These are phyloP conservation scores for Petrocephalus microphthalmus DNA, from an alignment of 2,113 vertebrate species.

Conservation along the genomic window DNA sequence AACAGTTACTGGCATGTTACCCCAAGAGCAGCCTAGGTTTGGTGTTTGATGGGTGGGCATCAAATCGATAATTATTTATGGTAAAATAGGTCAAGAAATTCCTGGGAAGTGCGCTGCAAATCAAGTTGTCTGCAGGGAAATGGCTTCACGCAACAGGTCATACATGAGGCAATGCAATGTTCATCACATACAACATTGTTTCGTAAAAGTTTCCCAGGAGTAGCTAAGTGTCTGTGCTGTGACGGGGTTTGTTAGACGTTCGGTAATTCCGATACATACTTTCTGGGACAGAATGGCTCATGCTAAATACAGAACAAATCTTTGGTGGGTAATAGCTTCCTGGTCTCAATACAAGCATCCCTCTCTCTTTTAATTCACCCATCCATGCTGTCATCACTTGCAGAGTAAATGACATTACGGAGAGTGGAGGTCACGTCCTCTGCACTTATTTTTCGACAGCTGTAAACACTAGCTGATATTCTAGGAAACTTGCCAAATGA, in stretches of 20 bases:
- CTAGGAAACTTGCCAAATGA: neutral
- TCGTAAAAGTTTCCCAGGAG: neutral
- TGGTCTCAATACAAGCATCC: neutral
- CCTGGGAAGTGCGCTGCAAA: neutral
- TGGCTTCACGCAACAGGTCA: neutral
- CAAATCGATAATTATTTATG: neutral
- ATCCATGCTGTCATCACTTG: neutral
- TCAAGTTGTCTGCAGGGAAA: neutral
- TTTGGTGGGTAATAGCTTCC: neutral
- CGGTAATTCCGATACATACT: neutral
- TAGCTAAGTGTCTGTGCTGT: neutral
- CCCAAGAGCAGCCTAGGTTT: neutral
- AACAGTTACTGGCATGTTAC: neutral
- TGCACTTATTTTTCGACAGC: neutral
- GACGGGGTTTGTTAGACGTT: neutral
- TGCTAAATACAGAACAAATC: conserved; percentile 5
- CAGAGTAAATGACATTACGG: neutral
- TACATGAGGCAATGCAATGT: neutral
- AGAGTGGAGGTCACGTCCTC: neutral
- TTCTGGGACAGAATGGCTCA: neutral
- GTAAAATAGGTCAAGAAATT: neutral
- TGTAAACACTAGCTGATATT: neutral
- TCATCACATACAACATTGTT: neutral
- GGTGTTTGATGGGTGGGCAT: neutral
- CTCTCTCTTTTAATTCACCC: neutral